phyloP scores from a whole-genome alignment of 92 coral and sea anemone genomes.

The Parazoanthus atlanticus region DNA sequence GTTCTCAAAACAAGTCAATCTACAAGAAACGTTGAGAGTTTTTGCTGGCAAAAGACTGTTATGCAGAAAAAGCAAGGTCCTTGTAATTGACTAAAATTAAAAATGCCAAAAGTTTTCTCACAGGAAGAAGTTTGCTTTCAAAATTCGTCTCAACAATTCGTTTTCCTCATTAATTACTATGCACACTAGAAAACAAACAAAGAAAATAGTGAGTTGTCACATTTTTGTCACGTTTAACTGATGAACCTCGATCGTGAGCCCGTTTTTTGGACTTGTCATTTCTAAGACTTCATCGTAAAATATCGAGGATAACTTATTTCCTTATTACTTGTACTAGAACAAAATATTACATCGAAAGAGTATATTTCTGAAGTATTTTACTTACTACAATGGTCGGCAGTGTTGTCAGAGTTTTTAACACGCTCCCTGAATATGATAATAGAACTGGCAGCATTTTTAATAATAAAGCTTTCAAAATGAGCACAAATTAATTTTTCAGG shows the following conservation, averaged over 20 bases:
- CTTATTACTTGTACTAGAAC: not conserved
- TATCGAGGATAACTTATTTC: not conserved
- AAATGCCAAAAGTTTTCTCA: not conserved
- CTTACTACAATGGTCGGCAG: no score
- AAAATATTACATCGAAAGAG: not conserved
- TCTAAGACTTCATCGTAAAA: not conserved
- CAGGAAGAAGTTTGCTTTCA: not conserved
- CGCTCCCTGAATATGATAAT: not conserved
- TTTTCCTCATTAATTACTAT: slow-evolving; percentile 2
- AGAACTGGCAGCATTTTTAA: not conserved
- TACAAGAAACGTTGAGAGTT: not conserved
- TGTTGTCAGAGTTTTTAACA: not conserved
- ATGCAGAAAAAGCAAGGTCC: not conserved
- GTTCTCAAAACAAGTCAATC: not conserved
- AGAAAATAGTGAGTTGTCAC: slow-evolving; percentile 4
- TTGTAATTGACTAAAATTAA: not conserved
- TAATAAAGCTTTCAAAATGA: not conserved
- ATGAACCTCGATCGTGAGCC: not conserved
- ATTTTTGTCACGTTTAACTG: not conserved
- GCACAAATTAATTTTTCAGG: not conserved
- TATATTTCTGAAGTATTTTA: no score
- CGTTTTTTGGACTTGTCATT: not conserved
- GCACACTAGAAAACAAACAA: not conserved
- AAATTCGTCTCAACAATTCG: not conserved
- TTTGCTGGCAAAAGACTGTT: not conserved